phyloP scores from a whole-genome alignment of 1,140 invertebrate species.

The Macrotrachela quadricornifera region DNA sequence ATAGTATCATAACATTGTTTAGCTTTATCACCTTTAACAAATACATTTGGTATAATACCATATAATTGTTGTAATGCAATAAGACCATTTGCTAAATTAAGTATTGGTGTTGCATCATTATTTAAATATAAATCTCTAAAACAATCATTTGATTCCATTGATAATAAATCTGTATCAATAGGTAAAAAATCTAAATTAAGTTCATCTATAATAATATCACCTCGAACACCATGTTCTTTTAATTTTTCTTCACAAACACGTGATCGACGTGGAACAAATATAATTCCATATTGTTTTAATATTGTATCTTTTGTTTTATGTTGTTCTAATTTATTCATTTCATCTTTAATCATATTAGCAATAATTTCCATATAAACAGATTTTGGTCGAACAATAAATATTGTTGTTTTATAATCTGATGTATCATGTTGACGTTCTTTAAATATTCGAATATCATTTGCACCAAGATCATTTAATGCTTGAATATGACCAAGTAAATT shows the following conservation, averaged over 20 bases:
- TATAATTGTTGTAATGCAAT: slow-evolving; percentile 62
- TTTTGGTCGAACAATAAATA: too few species aligned
- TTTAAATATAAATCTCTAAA: slow-evolving; percentile 61
- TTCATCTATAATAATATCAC: slow-evolving; percentile 48
- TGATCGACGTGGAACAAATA: slow-evolving; percentile 68
- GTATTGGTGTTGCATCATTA: slow-evolving; percentile 63
- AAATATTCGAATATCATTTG: too few species aligned
- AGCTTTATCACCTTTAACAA: slow-evolving; percentile 66
- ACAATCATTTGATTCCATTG: slow-evolving; percentile 61
- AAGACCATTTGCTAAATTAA: slow-evolving; percentile 64
- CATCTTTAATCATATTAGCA: too few species aligned
- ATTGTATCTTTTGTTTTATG: too few species aligned
- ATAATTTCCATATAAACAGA: too few species aligned
- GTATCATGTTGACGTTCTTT: too few species aligned
- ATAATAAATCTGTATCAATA: slow-evolving; percentile 71
- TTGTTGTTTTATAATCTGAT: too few species aligned
- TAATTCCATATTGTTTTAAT: slow-evolving; percentile 39
- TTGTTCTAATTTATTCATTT: too few species aligned
- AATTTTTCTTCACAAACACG: slow-evolving; percentile 59
- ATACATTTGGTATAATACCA: slow-evolving; percentile 65
- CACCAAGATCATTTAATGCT: too few species aligned
- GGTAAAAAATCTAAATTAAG: slow-evolving; percentile 67
- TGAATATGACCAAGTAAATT: too few species aligned
- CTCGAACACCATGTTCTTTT: slow-evolving; percentile 52
- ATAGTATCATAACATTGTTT: slow-evolving; percentile 53